phyloP scores from a whole-genome alignment of 1,140 invertebrate genomes.

The Prorops nasuta region DNA sequence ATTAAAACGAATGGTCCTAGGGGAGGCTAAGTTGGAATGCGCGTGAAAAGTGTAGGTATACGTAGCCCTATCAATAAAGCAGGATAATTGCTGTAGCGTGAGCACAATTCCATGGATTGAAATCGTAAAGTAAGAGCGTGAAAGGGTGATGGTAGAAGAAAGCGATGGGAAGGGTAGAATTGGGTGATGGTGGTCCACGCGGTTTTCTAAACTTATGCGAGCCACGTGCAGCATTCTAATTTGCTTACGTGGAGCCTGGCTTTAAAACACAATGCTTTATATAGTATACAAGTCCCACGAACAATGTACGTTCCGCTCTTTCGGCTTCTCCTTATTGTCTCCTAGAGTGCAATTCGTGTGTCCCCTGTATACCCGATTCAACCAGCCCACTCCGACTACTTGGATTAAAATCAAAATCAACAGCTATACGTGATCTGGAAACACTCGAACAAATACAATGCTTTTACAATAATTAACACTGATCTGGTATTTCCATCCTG shows the following conservation, averaged over 20 bases:
- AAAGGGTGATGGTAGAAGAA: neutral
- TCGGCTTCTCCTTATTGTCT: slow-evolving; percentile 10
- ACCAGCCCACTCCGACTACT: too few species aligned
- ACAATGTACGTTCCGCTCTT: slow-evolving; percentile 29
- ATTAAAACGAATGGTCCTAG: too few species aligned
- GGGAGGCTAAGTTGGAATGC: too few species aligned
- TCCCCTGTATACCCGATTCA: too few species aligned
- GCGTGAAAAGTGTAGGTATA: too few species aligned
- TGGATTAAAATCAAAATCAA: too few species aligned
- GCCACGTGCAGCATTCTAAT: slow-evolving; percentile 48
- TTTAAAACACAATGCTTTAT: slow-evolving; percentile 39
- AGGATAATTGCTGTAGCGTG: slow-evolving; percentile 41
- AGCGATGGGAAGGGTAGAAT: slow-evolving; percentile 12
- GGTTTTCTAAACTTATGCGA: too few species aligned
- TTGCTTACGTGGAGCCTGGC: slow-evolving; percentile 40
- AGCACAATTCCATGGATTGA: too few species aligned
- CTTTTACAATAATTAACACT: neutral
- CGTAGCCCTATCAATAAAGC: slow-evolving; percentile 44
- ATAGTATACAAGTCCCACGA: slow-evolving; percentile 15
- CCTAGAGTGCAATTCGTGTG: slow-evolving; percentile 3
- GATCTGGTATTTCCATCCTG: neutral
- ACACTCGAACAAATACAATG: slow-evolving; percentile 4
- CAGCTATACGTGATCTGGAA: neutral
- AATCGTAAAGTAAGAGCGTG: neutral
- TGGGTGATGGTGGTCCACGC: neutral